Percentiles rank a stretch among this genome's conserved stretches.
Conservation (phyloP, 2,888 invertebrate genomes). For the Dioctria linearis region DNA sequence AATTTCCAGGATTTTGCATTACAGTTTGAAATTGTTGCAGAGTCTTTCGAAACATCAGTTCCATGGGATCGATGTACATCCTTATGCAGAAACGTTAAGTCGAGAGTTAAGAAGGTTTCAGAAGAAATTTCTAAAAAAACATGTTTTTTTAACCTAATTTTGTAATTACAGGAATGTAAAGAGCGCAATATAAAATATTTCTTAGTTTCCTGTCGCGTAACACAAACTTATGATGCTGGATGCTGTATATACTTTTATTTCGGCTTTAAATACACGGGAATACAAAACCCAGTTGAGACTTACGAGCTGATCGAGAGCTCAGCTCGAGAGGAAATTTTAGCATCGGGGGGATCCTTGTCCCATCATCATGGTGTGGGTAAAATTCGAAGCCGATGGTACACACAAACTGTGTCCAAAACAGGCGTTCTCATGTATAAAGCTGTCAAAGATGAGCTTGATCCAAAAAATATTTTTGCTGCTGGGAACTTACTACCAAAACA, state of each 20-base stretch:
- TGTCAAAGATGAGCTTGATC: constrained; percentile 91
- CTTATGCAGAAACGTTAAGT: constrained; percentile 92
- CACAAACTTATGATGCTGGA: constrained; percentile 97
- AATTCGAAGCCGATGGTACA: constrained; percentile 89
- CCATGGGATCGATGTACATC: constrained; percentile 92
- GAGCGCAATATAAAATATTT: constrained; percentile 75
- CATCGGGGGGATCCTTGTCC: constrained; percentile 85
- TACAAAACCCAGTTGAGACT: constrained; percentile 80
- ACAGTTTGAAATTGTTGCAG: constrained; percentile 89
- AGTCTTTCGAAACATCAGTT: constrained; percentile 99
- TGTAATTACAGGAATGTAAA: constrained; percentile 73
- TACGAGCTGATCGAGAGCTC: constrained; percentile 91
- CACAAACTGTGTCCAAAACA: constrained; percentile 84
- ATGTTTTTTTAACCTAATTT: background rate
- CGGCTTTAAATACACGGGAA: constrained; percentile 80
- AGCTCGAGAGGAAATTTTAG: constrained; percentile 93
- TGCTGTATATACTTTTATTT: constrained; percentile 98
- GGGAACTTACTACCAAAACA: constrained; percentile 78
- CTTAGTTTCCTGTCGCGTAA: constrained; percentile 87
- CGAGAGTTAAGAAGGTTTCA: constrained; percentile 76
- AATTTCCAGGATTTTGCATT: constrained; percentile 87
- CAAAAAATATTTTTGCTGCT: constrained; percentile 93
- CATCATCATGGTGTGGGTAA: constrained; percentile 99
- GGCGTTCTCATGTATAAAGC: constrained; percentile 85
- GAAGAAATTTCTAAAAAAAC: background rate